Evolutionary conservation across 2,113 vertebrate species (phyloP).

Genomic region (Burhinus oedicnemus): DNA sequence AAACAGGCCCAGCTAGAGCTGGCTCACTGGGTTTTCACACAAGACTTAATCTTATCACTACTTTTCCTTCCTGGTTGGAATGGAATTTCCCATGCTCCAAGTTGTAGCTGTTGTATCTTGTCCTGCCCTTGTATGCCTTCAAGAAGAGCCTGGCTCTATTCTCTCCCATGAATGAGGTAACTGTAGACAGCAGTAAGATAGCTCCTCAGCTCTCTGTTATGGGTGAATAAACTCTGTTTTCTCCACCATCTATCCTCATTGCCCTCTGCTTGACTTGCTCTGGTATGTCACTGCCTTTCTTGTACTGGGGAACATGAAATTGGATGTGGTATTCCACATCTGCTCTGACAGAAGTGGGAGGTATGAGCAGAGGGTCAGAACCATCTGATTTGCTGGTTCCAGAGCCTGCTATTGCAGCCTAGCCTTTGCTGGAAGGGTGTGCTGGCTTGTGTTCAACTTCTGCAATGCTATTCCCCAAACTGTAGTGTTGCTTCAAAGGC

Average conservation of each 20-base stretch:
- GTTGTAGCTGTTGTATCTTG: neutral
- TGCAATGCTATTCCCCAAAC: no score
- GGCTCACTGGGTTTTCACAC: neutral
- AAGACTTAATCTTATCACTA: neutral
- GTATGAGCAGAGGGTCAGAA: neutral
- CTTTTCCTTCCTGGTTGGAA: neutral
- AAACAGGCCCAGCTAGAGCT: neutral
- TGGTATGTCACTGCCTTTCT: neutral
- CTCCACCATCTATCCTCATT: rapidly evolving
- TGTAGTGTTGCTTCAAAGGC: neutral
- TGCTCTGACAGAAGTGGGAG: no score
- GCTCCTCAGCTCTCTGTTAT: neutral
- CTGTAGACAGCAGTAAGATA: neutral
- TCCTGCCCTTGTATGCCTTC: neutral
- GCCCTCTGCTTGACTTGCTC: neutral
- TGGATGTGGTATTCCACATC: no score
- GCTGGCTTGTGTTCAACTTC: neutral
- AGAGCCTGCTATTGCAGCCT: neutral
- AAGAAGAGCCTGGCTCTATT: neutral
- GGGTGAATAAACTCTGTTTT: neutral
- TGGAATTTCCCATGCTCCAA: neutral
- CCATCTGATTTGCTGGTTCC: neutral
- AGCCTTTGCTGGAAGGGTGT: neutral
- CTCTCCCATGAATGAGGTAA: neutral
- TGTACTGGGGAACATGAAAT: neutral